phyloP scores from a whole-genome alignment of 1,140 invertebrate genomes.

The Drosophila sechellia region DNA sequence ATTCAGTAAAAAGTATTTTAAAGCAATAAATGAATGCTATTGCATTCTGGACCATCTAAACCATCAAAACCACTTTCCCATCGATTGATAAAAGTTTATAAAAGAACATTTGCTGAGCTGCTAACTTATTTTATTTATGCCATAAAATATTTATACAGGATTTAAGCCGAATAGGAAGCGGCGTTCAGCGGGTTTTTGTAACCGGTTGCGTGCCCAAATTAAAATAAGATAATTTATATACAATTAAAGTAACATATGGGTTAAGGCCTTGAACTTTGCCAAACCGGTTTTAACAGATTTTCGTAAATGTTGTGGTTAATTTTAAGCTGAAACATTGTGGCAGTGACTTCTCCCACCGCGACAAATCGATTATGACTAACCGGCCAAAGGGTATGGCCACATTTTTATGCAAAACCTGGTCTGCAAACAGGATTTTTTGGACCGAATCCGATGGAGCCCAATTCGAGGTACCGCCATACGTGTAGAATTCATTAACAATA shows the following conservation, averaged over 20 bases:
- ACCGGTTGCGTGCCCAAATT: constrained; percentile 12
- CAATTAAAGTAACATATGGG: constrained; percentile 34
- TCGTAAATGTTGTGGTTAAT: constrained; percentile 2
- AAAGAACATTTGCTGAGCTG: background rate
- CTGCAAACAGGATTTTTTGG: constrained; percentile 58
- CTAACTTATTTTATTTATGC: no score
- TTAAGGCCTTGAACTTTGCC: constrained; percentile 26
- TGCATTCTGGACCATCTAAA: background rate
- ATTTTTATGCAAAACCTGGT: constrained; percentile 70
- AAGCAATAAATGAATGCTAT: no score
- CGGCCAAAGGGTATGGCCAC: constrained; percentile 21
- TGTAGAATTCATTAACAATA: constrained; percentile 81
- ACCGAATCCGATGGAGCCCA: constrained; percentile 31
- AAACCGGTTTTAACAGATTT: constrained; percentile 12
- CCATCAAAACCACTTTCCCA: background rate
- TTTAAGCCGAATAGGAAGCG: constrained; percentile 28
- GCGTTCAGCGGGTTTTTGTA: constrained; percentile 3
- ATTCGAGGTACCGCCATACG: constrained; percentile 29
- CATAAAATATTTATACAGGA: background rate
- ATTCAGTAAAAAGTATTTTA: background rate
- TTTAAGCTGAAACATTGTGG: background rate
- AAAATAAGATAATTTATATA: constrained; percentile 12
- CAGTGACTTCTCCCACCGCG: background rate
- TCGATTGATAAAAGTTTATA: background rate
- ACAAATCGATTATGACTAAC: constrained; percentile 33